Conservation (phyloP, 2,797 vertebrate species). For the Vespertilio murinus region DNA sequence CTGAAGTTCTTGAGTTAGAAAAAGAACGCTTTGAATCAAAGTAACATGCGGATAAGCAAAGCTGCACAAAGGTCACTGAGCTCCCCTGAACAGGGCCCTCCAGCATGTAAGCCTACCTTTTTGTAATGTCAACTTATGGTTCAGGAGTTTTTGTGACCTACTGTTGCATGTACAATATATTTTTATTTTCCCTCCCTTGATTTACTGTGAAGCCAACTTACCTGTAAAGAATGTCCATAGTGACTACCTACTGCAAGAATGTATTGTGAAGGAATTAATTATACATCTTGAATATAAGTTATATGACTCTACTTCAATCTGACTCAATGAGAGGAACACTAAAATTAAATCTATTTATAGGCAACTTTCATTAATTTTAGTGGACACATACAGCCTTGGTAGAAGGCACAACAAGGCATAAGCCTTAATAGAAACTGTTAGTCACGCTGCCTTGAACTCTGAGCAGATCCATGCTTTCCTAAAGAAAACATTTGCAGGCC, state of each 20-base stretch:
- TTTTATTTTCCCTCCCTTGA: conserved; percentile 61
- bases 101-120: conserved; percentile 24
- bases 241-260: conserved; percentile 53
- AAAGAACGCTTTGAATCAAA: neutral
- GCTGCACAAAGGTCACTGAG: neutral
- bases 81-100: neutral
- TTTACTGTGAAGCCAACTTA: neutral
- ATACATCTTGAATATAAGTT: conserved; percentile 5
- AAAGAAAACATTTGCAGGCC: conserved; percentile 72
- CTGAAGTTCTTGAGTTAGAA: neutral
- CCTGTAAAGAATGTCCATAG: conserved; percentile 28
- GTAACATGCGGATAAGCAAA: neutral
- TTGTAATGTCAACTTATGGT: neutral
- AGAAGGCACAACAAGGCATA: conserved; percentile 72
- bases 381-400: conserved; percentile 75
- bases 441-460: conserved; percentile 79
- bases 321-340: conserved; percentile 49
- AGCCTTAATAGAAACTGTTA: conserved; percentile 80
- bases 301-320: conserved; percentile 40
- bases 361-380: conserved; percentile 81
- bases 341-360: conserved; percentile 28
- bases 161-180: neutral
- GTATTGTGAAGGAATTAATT: conserved; percentile 10
- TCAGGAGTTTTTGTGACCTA: conserved; percentile 14
- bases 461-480: conserved; percentile 81